These are phyloP conservation scores for Archivesica marissinica DNA, from an alignment of 1,140 invertebrate species.

Conservation along the genomic window DNA sequence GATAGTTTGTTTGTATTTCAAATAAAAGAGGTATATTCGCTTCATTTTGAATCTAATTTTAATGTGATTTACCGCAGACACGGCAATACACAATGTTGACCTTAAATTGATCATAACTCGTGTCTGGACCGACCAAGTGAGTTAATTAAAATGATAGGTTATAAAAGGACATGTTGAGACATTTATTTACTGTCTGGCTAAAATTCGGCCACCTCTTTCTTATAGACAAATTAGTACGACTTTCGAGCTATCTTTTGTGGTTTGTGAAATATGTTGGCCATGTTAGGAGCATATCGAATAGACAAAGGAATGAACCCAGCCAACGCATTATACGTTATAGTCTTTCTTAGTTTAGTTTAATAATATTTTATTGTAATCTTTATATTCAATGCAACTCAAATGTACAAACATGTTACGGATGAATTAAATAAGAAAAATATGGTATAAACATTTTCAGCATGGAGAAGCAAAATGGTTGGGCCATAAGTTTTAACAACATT, in stretches of 20 bases:
- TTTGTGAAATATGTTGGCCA: no score
- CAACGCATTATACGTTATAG: no score
- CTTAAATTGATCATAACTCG: conserved; percentile 12
- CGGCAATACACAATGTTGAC: conserved; percentile 30
- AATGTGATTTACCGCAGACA: conserved; percentile 22
- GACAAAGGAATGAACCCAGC: no score
- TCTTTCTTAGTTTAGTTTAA: no score
- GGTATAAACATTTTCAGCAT: no score
- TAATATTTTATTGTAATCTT: no score
- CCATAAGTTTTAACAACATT: no score
- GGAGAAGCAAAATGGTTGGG: no score
- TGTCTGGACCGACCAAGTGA: conserved; percentile 19
- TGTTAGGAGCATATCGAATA: no score
- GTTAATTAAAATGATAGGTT: conserved; percentile 28
- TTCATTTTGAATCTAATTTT: conserved; percentile 37
- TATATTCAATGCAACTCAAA: no score
- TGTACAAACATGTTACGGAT: no score
- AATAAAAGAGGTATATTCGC: conserved; percentile 39
- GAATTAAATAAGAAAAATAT: no score
- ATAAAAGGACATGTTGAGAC: conserved; percentile 8
- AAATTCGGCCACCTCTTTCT: background rate
- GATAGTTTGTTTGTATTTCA: conserved; percentile 7
- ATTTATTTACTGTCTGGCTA: conserved; percentile 51
- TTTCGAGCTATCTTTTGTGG: background rate
- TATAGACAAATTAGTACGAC: conserved; percentile 16